Base-by-base conservation (phyloP, 2,888 invertebrate genomes). In the Diploptera punctata region DNA sequence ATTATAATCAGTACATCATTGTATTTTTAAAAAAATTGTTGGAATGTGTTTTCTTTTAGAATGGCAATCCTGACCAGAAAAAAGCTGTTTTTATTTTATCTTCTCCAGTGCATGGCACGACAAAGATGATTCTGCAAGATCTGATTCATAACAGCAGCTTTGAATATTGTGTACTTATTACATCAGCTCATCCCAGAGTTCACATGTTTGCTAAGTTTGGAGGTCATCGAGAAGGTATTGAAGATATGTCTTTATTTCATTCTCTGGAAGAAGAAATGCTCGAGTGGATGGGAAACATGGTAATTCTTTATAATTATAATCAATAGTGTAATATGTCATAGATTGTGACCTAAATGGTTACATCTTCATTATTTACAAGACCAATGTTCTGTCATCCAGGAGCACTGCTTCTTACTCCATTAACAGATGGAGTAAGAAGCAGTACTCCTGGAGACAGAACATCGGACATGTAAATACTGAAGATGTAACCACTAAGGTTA, bases 61-160 rank as follows among this genome's bases (percentile, higher is more conserved):
- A 70, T 75, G 83, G 83, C 60, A 80, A 77, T 71, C 76, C 78
- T 72, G 54, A 74, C 74, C 80, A 84, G 21, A 82, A 81, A 71
- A 87, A 86, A 76, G 86, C 83, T 10, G 84, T 87, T 0, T 84
- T 88, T 52, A 86, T 92, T 13, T 86, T 90, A 52, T 87, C 89
- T 73, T 85, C 87, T 0, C 85, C 87, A 74, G 80, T 89, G 72
- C 83, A 85, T 24, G 83, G 83, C 10, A 86, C 86, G 16, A 87
- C 89, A 71, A 81, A 87, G 16, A 82, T 84, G 61, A 87, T 88
- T 10, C 83, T 91, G 54, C 83, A 84, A 76, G 86, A 90, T 76
- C 87, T 91, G 26, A 85, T 91, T 38, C 81, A 83, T 5, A 86
- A 86, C 76, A 90, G 90, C 81, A 82, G 85, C 47, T 88, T 91